Conservation (phyloP, 2,888 invertebrate genomes). For the Fissipunctia ypsillon region DNA sequence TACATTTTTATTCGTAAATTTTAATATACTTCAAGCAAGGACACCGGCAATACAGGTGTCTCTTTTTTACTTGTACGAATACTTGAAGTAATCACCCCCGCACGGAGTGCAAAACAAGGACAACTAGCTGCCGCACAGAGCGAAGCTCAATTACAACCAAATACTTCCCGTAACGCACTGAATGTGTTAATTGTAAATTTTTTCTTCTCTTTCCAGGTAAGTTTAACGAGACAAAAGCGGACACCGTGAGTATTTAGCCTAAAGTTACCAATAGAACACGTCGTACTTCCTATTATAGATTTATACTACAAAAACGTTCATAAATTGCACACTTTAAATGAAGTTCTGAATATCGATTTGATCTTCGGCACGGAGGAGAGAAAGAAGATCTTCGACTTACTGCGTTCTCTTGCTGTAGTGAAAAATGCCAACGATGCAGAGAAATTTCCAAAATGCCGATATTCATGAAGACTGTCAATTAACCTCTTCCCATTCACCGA, state of each 20-base stretch:
- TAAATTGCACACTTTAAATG: neutral
- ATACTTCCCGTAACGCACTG: too few species aligned
- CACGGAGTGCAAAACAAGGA: too few species aligned
- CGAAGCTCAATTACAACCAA: too few species aligned
- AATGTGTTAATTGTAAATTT: neutral
- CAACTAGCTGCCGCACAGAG: too few species aligned
- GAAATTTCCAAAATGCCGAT: neutral
- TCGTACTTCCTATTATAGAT: neutral
- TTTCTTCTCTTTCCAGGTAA: conserved; percentile 50
- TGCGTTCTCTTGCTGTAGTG: neutral
- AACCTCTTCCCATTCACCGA: neutral
- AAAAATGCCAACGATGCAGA: neutral
- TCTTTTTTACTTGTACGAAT: too few species aligned
- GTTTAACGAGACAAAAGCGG: conserved; percentile 6
- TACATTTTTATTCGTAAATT: too few species aligned
- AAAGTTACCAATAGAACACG: neutral
- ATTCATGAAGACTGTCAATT: neutral
- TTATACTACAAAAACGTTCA: neutral
- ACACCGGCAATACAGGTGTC: too few species aligned
- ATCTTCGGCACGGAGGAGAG: neutral
- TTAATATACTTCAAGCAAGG: too few species aligned
- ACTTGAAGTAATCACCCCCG: too few species aligned
- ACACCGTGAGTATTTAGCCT: conserved; percentile 33
- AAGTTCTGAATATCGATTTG: neutral
- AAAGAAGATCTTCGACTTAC: neutral